Base-by-base conservation (phyloP, 2,888 invertebrate species). In the Nysson spinosus region DNA sequence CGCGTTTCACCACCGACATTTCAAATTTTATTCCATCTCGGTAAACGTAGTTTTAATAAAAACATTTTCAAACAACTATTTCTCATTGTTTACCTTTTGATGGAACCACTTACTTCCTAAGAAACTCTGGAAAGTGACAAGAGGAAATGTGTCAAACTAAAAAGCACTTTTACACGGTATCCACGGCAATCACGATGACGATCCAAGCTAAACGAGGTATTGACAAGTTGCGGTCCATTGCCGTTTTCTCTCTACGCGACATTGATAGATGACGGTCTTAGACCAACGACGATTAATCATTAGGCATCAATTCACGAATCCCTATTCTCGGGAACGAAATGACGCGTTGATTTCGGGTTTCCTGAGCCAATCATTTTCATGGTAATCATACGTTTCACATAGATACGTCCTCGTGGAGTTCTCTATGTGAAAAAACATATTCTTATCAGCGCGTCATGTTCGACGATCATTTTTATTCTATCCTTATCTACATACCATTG, bases 261-360 rank as follows among this genome's bases (percentile, higher is more conserved):
- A 65, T 61, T 72, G 72, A 72, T 65, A 58, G 62, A 73, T 72
- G 66, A 28, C 55, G 68, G 57, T 42, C 51, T 58, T 56, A 56
- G 47, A 43, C 20, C 4, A n/a, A 11, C 9, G 37, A 58, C 39
- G 67, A 73, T 73, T 69, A 72, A 73, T 73, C 73, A 69, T 72
- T 57, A 34, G 17, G 26, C 57, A 37, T 55, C 57, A 54, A 42
- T 37, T 57, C 57, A 61, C 37, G 51, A 66, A 55, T 63, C 62
- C 30, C 61, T 20, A 24, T 32, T 32, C 35, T 16, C 22, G 24
- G 40, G 64, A 63, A 64, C 69, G 57, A 62, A 52, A 46, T 54
- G 61, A 56, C 37, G 39, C 20, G 43, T 46, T 56, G 56, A 69
- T 69, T 37, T 11, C 12, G 40, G 14, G 44, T 46, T 50, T 42